Base-by-base conservation (phyloP, 2,797 vertebrate genomes). In the Leptoclinus maculatus region DNA sequence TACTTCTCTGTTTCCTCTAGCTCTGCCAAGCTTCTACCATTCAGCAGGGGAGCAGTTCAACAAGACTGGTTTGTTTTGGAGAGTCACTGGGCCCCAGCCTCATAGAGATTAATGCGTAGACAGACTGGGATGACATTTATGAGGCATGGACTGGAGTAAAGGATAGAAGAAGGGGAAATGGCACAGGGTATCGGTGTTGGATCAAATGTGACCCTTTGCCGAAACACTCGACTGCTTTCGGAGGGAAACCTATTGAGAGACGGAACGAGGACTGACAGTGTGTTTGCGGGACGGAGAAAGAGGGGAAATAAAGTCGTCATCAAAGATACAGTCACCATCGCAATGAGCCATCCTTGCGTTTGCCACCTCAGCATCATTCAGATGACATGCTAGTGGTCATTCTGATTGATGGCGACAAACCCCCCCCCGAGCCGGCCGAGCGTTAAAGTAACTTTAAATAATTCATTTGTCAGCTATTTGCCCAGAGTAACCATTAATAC, bases 41-140 rank as follows among this genome's bases (percentile, higher is more conserved):
- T 89, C 91, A 91, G 84, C 86, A 82, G 87, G 90, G 92, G 91
- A 80, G 78, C 86, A 63, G 82, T 90, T 92, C 91, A 94, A 91
- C 91, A 93, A 93, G 91, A 86, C 87, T 29, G 87, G 91, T 92
- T 93, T 92, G 93, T 94, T 89, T 90, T 93, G 91, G 89, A 94
- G 89, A 87, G 88, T 89, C 85, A 83, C 85, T 89, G 86, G 83
- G 92, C 89, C 87, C 87, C 84, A 64, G 91, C 88, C 64, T 92
- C 83, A 80, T 70, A 79, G 87, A 92, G 91, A 95, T 94, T 93
- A 93, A 94, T 94, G 93, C 87, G 85, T 63, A 84, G 68, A 92
- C 87, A 83, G 88, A 86, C 80, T 71, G 81, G 81, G 88, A 92
- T 94, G 95, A 94, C 93, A 93, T 94, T 94, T 95, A 93, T 94